Percentiles rank a stretch among this genome's conserved stretches.
phyloP scores from a whole-genome alignment of 2,113 vertebrate species.

The Nerophis lumbriciformis region DNA sequence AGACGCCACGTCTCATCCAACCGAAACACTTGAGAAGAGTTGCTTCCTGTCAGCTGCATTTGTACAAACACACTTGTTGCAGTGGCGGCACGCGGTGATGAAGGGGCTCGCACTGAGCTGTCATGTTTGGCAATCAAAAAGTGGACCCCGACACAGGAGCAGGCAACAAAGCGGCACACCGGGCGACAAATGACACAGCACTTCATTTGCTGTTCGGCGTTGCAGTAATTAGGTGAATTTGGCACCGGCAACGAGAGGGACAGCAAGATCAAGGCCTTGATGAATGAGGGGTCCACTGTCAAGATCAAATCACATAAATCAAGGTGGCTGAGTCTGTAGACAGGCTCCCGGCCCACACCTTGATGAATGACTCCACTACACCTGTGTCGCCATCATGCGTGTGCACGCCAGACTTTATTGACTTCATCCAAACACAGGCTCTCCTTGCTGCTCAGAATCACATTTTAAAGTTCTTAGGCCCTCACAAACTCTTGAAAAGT shows the following conservation, averaged over 20 bases:
- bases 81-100: conserved; percentile 69
- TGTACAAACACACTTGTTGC: neutral
- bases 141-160: conserved; percentile 70
- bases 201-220: conserved; percentile 80
- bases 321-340: conserved; percentile 72
- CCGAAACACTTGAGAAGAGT: neutral
- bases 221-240: conserved; percentile 86
- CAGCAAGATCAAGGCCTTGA: conserved; percentile 79
- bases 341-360: conserved; percentile 38
- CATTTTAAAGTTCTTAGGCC: neutral
- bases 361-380: conserved; percentile 74
- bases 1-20: too few relatives aligned
- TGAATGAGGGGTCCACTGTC: conserved; percentile 80
- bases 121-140: conserved; percentile 73
- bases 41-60: conserved; percentile 5
- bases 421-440: neutral
- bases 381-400: conserved; percentile 74
- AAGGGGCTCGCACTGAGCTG: conserved; percentile 60
- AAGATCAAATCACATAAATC: conserved; percentile 84
- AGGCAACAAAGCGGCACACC: conserved; percentile 67
- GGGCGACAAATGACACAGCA: conserved; percentile 73
- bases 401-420: conserved; percentile 59
- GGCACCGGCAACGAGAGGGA: conserved; percentile 73
- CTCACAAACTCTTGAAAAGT: neutral
- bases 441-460: neutral